Percentiles rank a stretch among this genome's conserved stretches.
phyloP scores from a whole-genome alignment of 2,888 invertebrate species.

The Halictus ligatus region DNA sequence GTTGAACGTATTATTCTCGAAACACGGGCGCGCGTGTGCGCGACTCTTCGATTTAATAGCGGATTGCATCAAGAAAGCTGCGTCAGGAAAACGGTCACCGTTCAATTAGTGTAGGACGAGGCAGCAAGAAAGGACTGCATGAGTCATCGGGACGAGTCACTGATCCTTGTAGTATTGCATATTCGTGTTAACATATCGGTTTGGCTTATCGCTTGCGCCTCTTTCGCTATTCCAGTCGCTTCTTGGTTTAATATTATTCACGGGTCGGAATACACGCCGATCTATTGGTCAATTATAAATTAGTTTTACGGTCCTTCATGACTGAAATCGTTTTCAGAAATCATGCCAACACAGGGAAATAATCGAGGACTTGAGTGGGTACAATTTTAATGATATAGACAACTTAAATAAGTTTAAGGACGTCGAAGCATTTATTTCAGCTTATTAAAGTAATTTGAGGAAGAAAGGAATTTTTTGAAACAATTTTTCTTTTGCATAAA shows the following conservation, averaged over 20 bases:
- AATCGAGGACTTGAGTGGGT: background rate
- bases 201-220: conserved; percentile 6
- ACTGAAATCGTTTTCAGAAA: background rate
- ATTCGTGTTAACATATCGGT: conserved; percentile 72
- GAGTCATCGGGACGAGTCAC: conserved; percentile 68
- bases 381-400: background rate
- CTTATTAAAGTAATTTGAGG: background rate
- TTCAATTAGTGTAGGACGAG: conserved; percentile 59
- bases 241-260: background rate
- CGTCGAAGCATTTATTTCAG: background rate
- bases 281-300: background rate
- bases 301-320: background rate
- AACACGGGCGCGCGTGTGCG: background rate
- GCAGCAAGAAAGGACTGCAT: conserved; percentile 59
- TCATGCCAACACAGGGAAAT: background rate
- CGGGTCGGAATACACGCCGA: background rate
- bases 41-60: conserved; percentile 39
- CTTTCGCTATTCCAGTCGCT: conserved; percentile 9
- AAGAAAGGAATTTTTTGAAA: too few species aligned
- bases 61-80: background rate
- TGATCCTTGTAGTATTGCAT: conserved; percentile 60
- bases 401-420: background rate
- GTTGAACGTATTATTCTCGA: background rate
- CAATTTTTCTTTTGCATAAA: too few species aligned
- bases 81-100: conserved; percentile 41